Evolutionary conservation across 30 jellyfish, hydroid and myxozoan species (phyloP), one percentile per base, ranked within the genome.

Genomic region (Aurelia coerulea): DNA sequence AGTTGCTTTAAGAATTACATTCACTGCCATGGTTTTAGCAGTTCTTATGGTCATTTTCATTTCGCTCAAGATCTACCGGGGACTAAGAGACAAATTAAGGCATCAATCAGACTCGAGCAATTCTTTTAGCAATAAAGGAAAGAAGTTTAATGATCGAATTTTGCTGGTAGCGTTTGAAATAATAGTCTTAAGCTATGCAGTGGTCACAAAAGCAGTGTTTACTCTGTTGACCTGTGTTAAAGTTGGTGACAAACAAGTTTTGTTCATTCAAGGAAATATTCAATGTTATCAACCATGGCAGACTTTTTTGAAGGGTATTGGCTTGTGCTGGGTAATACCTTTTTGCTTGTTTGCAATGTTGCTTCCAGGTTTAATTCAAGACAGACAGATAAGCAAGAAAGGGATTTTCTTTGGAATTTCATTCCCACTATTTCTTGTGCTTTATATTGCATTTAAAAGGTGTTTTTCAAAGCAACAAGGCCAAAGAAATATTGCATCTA

Each of bases 231-330:
- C 75, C 23, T 85, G 94, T 65, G 74, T 74, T 33, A 50, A 18
- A 11, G 51, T 71, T 68, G 65, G 46, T 5, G 74, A 49, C 31
- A 46, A 54, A 34, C 56, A 60, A 29, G 41, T 52, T 1, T 65
- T 85, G 62, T 85, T 51, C 82, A 42, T 85, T 3, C 94, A 85
- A 74, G 94, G 88, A 56, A 56, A 33, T 72, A 76, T 85, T 35
- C 32, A 39, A 3, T 72, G 94, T 52, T 85, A 56, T 68, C 46
- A 37, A 74, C n/a, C 59, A 35, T 85, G 94, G 94, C 94, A 85
- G 65, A n/a, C 14, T 31, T 17, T 42, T 10, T 12, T 85, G 42
- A 35, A 63, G 74, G 42, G 54, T 18, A 67, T 85, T 41, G 58
- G 33, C 3, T 9, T 76, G 19, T 58, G 75, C 17, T 73, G 94